Evolutionary conservation across 1,140 invertebrate species (phyloP).

Genomic region (Ooceraea biroi): DNA sequence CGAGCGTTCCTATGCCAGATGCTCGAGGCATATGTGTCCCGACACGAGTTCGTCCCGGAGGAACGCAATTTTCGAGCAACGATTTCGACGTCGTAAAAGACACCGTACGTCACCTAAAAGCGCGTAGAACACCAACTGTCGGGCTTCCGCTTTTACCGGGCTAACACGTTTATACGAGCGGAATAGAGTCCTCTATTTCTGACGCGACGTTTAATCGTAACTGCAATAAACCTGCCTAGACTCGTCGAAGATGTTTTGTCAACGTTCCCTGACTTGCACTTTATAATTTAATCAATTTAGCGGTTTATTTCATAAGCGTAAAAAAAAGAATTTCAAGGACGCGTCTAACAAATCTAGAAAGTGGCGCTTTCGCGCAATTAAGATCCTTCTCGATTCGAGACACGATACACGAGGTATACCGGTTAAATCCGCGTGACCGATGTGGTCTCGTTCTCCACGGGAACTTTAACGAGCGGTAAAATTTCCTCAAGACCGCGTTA

Average conservation of each 20-base stretch:
- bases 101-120: background rate
- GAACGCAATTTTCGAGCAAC: constrained; percentile 26
- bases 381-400: constrained; percentile 4
- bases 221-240: background rate
- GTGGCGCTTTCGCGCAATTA: background rate
- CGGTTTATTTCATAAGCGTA: background rate
- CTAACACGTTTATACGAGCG: background rate
- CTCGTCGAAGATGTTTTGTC: no score
- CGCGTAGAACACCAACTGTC: constrained; percentile 15
- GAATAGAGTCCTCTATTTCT: background rate
- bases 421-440: background rate
- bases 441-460: background rate
- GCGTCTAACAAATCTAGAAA: background rate
- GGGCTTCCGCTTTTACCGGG: background rate
- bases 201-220: background rate
- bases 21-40: constrained; percentile 23
- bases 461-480: constrained; percentile 15
- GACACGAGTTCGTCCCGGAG: constrained; percentile 10
- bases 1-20: constrained; percentile 39
- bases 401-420: background rate
- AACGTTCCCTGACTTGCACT: background rate
- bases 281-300: background rate
- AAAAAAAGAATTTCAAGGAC: background rate
- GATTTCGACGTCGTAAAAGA: constrained; percentile 40
- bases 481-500: background rate